phyloP scores from a whole-genome alignment of 2,113 vertebrate species.

The Elaphurus davidianus region DNA sequence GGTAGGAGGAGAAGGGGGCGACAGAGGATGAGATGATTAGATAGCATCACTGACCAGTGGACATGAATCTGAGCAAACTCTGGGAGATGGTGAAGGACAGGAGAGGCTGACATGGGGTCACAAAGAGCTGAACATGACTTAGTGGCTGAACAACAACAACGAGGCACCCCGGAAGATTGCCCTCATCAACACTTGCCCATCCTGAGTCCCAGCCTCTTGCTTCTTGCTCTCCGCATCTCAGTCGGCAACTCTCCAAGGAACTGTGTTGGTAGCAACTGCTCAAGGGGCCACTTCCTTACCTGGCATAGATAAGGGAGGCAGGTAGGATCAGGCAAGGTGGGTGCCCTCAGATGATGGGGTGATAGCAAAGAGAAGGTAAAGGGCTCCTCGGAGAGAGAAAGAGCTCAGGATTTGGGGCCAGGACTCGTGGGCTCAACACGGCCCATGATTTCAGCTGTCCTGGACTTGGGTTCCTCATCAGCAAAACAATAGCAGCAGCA shows the following conservation, averaged over 20 bases:
- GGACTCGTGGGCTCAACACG: accelerated
- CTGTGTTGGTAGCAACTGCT: neutral
- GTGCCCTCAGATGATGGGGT: too few relatives aligned
- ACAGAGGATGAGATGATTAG: neutral
- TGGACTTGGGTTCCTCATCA: neutral
- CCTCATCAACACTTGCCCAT: neutral
- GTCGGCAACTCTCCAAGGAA: neutral
- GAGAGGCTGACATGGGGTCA: neutral
- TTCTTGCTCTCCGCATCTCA: neutral
- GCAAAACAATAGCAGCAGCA: neutral
- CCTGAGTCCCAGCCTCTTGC: neutral
- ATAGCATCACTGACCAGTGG: neutral
- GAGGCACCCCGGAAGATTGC: neutral
- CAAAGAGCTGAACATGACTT: neutral
- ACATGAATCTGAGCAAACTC: neutral
- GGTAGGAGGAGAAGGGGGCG: neutral
- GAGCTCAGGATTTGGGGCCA: neutral
- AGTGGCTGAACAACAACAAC: neutral
- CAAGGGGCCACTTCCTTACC: neutral
- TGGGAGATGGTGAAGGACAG: neutral
- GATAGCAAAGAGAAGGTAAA: neutral
- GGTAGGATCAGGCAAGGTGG: neutral
- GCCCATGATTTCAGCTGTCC: neutral
- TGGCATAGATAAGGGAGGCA: neutral
- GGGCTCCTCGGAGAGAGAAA: neutral